Conservation (phyloP, 2,888 invertebrate species). For the Laspeyria flexula region DNA sequence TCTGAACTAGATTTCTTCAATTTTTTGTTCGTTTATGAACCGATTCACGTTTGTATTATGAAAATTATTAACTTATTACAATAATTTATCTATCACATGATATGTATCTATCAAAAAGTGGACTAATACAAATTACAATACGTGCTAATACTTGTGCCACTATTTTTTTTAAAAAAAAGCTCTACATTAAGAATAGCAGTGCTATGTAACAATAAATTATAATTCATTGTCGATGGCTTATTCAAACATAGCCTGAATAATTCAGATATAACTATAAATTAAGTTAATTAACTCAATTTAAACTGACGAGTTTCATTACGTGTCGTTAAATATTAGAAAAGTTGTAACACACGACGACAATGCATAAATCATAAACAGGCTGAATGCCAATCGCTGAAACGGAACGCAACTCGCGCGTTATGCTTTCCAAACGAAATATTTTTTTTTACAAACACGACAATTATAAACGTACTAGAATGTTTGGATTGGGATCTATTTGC, state of each 20-base stretch:
- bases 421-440: slow-evolving; percentile 72
- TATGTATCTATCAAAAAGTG: no score
- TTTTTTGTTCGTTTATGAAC: no score
- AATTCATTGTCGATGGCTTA: not conserved
- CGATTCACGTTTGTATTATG: no score
- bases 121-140: no score
- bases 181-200: no score
- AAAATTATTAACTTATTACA: no score
- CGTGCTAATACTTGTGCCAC: no score
- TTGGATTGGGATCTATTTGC: no score
- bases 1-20: no score
- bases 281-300: slow-evolving; percentile 32
- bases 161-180: no score
- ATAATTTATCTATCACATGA: no score
- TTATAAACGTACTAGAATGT: slow-evolving; percentile 26
- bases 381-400: slow-evolving; percentile 71
- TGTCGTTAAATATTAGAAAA: slow-evolving; percentile 53
- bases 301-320: slow-evolving; percentile 16
- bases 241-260: slow-evolving; percentile 12
- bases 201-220: not conserved
- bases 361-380: slow-evolving; percentile 61
- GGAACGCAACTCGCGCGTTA: slow-evolving; percentile 66
- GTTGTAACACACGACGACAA: slow-evolving; percentile 46
- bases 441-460: slow-evolving; percentile 37
- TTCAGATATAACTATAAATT: slow-evolving; percentile 9